Evolutionary conservation across 2,888 invertebrate species (phyloP), one percentile per base, ranked within the genome.

Genomic region (Napeogenes inachia): DNA sequence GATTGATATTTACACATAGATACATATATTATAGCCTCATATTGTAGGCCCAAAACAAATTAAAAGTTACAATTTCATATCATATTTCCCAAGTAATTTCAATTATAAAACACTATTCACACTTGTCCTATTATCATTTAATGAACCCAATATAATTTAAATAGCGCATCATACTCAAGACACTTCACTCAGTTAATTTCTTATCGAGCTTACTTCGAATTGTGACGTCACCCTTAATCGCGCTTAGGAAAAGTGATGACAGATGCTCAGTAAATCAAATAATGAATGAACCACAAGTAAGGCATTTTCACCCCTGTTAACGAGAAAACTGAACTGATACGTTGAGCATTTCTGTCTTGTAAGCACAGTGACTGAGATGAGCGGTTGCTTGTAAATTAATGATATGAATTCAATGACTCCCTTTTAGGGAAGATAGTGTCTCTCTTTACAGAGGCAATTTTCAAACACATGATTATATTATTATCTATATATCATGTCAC

Each of bases 241-340:
- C 57, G 61, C 57, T 60, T 58, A 62, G 60, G 70, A 72, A 76
- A 82, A 81, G 73, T 77, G 82, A 84, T 84, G 84, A 85, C 85
- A 85, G 84, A 82, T 81, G 80, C 80, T 80, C 75, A 71, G 75
- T 71, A 79, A 84, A 85, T 86, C 84, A 82, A 85, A 85, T 86
- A 83, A 87, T 83, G 86, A 86, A 82, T 80, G 79, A 85, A 81
- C 75, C 79, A 69, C 80, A 77, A 82, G 83, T 79, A 80, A 82
- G 82, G 81, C 79, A 78, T 80, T 84, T 81, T 79, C 79, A 73
- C 83, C 82, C 81, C 75, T 74, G 75, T 81, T 85, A 86, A 85
- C 83, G 85, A 85, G 84, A 84, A 85, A 87, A 87, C 87, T 86
- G 79, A 78, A 80, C 83, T 81, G 79, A 82, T 85, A 84, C 81